Evolutionary conservation across 2,888 invertebrate species (phyloP).

Genomic region (Deroplatys truncata): DNA sequence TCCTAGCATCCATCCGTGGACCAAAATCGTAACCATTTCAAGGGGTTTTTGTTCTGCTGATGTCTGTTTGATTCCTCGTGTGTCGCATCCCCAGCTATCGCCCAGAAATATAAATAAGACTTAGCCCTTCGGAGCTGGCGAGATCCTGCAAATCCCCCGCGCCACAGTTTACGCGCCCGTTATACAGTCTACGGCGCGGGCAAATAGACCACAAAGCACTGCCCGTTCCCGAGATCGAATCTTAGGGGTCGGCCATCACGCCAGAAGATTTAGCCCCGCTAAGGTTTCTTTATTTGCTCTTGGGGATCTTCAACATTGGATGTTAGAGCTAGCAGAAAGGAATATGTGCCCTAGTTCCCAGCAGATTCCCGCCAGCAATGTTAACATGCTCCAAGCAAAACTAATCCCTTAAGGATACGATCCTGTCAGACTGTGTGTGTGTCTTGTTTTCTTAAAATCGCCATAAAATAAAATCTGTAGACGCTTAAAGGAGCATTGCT

Average conservation of each 20-base stretch:
- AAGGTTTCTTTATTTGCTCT: neutral
- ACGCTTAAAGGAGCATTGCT: no score
- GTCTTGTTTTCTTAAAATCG: no score
- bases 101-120: slow-evolving; percentile 16
- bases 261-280: neutral
- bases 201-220: neutral
- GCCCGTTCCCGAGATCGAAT: neutral
- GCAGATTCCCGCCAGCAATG: no score
- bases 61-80: slow-evolving; percentile 15
- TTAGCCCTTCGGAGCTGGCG: neutral
- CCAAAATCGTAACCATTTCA: slow-evolving; percentile 17
- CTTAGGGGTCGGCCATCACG: neutral
- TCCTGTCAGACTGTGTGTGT: no score
- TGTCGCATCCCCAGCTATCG: neutral
- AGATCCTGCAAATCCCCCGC: neutral
- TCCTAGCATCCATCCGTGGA: slow-evolving; percentile 9
- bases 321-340: neutral
- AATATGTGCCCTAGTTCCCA: neutral
- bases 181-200: neutral
- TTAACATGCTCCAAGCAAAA: no score
- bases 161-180: neutral
- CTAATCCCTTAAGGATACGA: no score
- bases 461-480: no score
- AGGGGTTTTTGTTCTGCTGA: slow-evolving; percentile 15
- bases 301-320: neutral